Evolutionary conservation across 2,888 invertebrate species (phyloP), one percentile per base, ranked within the genome.

Genomic region (Morpho helenor): DNA sequence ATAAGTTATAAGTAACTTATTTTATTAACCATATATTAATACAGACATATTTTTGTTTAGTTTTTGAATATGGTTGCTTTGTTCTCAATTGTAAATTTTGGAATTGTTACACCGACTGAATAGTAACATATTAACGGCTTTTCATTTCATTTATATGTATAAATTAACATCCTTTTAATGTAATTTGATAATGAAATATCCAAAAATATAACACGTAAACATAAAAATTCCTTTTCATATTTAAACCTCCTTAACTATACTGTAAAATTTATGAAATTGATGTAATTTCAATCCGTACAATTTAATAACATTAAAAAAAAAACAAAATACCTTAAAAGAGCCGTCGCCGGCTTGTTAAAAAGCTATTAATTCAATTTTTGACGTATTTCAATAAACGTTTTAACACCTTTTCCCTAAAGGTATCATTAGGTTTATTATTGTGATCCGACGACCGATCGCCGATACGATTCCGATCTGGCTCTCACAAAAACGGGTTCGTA

Each of bases 301-400:
- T 58, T 49, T 58, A 45, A 57, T n/a, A 59, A 53, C 45, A 40
- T 43, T 49, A 41, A 43, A 39, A 55, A 50, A 50, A 51, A 52
- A 58, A 45, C 45, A 47, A 47, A 56, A 49, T 23, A 53, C n/a
- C n/a, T 56, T 43, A 51, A 66, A 63, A 65, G 62, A 65, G 60
- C 63, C 66, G 64, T 65, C 65, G 66, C 67, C 65, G 84, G 82
- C 89, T 89, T 89, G 90, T 90, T 90, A 90, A 84, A 90, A 88
- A 80, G 84, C 86, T 83, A 89, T 90, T 86, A 88, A 89, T 87
- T 86, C 76, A 72, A 79, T 72, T 85, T 52, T 81, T 79, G 83
- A 82, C 77, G 82, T 79, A 84, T 87, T 88, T 87, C 88, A 87
- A 89, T 90, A 88, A 88, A 87, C 80, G 84, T 83, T 89, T 87